Percentiles rank a stretch among this genome's conserved stretches.
Conservation (phyloP, 2,888 invertebrate genomes). For the Liodrosophila aerea region DNA sequence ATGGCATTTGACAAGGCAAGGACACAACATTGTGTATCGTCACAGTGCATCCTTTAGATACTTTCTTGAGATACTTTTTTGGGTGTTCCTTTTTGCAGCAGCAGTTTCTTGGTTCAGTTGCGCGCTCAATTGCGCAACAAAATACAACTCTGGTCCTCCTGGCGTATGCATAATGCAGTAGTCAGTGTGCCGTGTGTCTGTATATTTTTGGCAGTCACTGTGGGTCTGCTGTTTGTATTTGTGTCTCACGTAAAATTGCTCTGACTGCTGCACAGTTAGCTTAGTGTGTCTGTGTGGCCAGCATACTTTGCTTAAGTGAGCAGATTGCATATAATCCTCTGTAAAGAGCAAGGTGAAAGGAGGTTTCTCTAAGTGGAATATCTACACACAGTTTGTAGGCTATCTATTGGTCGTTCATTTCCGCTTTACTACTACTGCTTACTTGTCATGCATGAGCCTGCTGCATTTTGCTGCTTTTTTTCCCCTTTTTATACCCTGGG, state of each 20-base stretch:
- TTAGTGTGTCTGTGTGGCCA: constrained; percentile 26
- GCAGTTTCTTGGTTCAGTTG: constrained; percentile 65
- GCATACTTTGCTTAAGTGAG: constrained; percentile 42
- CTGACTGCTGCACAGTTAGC: constrained; percentile 27
- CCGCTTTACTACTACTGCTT: neutral
- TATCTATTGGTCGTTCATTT: neutral
- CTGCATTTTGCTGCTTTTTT: constrained; percentile 18
- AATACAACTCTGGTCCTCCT: constrained; percentile 43
- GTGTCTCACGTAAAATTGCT: constrained; percentile 27
- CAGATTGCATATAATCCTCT: constrained; percentile 36
- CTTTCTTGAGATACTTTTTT: constrained; percentile 32
- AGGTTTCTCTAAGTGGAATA: neutral
- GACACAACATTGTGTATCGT: constrained; percentile 33
- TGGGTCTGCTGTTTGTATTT: constrained; percentile 10
- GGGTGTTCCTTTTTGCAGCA: constrained; percentile 1
- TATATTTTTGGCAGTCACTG: constrained; percentile 1
- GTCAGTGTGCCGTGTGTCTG: constrained; percentile 5
- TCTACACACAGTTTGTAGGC: neutral
- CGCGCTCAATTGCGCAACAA: constrained; percentile 77
- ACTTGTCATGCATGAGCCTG: constrained; percentile 38
- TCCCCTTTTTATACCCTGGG: constrained; percentile 19
- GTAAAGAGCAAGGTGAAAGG: neutral
- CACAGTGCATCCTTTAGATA: constrained; percentile 62
- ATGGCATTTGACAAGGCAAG: constrained; percentile 52
- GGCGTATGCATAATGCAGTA: constrained; percentile 52